Conservation (phyloP, 2,113 vertebrate species). For the Arothron firmamentum region DNA sequence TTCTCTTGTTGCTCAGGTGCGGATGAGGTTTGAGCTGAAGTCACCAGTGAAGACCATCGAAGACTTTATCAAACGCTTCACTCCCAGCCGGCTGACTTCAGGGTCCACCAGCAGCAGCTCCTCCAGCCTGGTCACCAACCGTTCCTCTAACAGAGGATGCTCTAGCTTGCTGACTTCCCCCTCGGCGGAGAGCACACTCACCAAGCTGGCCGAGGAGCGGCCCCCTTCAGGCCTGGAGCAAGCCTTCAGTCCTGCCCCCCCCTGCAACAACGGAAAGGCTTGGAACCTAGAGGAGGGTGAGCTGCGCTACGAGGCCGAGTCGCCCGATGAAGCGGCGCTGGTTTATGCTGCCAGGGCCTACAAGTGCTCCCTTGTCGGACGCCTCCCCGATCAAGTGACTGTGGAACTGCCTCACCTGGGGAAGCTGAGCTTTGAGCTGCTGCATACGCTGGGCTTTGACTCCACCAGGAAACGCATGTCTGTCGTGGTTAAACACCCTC, state of each 20-base stretch:
- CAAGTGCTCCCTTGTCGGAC: slow-evolving; percentile 85
- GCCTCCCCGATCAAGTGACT: slow-evolving; percentile 88
- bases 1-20: slow-evolving; percentile 72
- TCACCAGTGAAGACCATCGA: slow-evolving; percentile 96
- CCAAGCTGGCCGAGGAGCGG: slow-evolving; percentile 82
- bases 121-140: slow-evolving; percentile 79
- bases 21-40: slow-evolving; percentile 85
- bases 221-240: slow-evolving; percentile 54
- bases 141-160: slow-evolving; percentile 74
- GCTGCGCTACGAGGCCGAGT: slow-evolving; percentile 91
- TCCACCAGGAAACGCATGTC: slow-evolving; percentile 94
- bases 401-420: slow-evolving; percentile 92
- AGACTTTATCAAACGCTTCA: slow-evolving; percentile 92
- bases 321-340: slow-evolving; percentile 92
- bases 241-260: slow-evolving; percentile 54
- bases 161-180: slow-evolving; percentile 76
- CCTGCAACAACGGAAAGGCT: slow-evolving; percentile 33
- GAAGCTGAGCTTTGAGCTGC: slow-evolving; percentile 87
- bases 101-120: slow-evolving; percentile 87
- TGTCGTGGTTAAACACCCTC: slow-evolving; percentile 90
- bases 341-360: slow-evolving; percentile 94
- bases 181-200: slow-evolving; percentile 77
- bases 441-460: slow-evolving; percentile 94
- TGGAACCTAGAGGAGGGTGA: slow-evolving; percentile 70
- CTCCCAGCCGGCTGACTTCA: slow-evolving; percentile 87